These are phyloP conservation scores for Brachyistius frenatus DNA, from an alignment of 2,113 vertebrate genomes.

Conservation along the genomic window DNA sequence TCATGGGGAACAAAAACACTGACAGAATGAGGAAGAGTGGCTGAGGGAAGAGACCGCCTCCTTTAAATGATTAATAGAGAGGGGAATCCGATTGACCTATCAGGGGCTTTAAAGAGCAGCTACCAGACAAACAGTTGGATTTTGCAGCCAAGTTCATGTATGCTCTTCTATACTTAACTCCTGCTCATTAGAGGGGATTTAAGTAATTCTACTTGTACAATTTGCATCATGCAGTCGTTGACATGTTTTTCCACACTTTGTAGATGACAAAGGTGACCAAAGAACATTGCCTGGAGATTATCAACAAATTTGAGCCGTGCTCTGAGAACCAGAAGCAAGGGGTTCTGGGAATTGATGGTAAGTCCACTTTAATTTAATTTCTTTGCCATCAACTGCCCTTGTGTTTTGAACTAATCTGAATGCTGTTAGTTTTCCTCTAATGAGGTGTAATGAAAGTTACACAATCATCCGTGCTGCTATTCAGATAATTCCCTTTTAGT, in stretches of 20 bases:
- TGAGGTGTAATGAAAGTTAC: no score
- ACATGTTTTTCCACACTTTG: conserved; percentile 24
- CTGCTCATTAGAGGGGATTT: neutral
- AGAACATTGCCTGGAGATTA: conserved; percentile 91
- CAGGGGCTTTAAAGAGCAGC: conserved; percentile 58
- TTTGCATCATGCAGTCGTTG: neutral
- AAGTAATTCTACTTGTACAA: no score
- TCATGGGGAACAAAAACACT: neutral
- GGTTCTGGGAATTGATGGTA: conserved; percentile 95
- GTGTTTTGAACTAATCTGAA: no score
- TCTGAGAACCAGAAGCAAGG: conserved; percentile 90
- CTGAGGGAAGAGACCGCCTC: neutral
- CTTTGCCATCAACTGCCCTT: no score
- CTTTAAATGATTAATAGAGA: conserved; percentile 73
- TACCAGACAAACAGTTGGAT: conserved; percentile 38
- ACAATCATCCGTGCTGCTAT: no score
- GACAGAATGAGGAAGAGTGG: no score
- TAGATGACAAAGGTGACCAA: conserved; percentile 92
- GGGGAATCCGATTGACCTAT: conserved; percentile 70
- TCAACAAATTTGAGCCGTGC: conserved; percentile 95
- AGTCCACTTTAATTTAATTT: conserved; percentile 32
- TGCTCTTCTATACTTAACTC: neutral
- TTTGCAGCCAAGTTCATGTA: conserved; percentile 7
- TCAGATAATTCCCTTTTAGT: no score
- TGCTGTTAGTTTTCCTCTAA: no score